phyloP scores from a whole-genome alignment of 2,888 invertebrate species.

The Watsonalla cultraria region DNA sequence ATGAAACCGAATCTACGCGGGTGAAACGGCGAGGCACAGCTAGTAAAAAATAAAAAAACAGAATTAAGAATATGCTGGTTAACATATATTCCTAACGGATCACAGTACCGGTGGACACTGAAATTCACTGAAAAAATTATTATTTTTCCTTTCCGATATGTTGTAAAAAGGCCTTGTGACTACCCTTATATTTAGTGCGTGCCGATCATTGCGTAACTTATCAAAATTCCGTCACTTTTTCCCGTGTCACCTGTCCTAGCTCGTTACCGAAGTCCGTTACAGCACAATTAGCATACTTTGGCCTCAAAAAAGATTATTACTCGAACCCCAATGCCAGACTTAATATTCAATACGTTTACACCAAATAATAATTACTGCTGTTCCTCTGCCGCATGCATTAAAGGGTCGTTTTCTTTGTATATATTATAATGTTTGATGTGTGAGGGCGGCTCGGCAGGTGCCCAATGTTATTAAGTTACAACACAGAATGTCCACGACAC shows the following conservation, averaged over 20 bases:
- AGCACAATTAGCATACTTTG: conserved; percentile 61
- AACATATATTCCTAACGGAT: too few species aligned
- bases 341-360: conserved; percentile 75
- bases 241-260: conserved; percentile 54
- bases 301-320: conserved; percentile 58
- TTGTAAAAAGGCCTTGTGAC: too few species aligned
- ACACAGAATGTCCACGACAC: conserved; percentile 46
- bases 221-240: conserved; percentile 59
- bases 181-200: too few species aligned
- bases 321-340: conserved; percentile 52
- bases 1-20: too few species aligned
- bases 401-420: conserved; percentile 59
- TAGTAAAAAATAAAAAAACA: too few species aligned
- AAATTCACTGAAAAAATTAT: too few species aligned
- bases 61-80: too few species aligned
- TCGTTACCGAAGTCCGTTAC: conserved; percentile 49
- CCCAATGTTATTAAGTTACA: conserved; percentile 63
- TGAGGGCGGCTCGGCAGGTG: conserved; percentile 60
- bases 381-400: conserved; percentile 63
- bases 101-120: too few species aligned
- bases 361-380: conserved; percentile 71
- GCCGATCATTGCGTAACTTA: conserved; percentile 24
- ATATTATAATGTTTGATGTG: conserved; percentile 64
- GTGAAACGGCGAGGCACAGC: too few species aligned
- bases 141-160: too few species aligned